A percentile compares a stretch with the other conserved stretches of the same genome.
These are phyloP conservation scores for Stenodema calcarata DNA, from an alignment of 2,888 invertebrate species.

Conservation along the genomic window DNA sequence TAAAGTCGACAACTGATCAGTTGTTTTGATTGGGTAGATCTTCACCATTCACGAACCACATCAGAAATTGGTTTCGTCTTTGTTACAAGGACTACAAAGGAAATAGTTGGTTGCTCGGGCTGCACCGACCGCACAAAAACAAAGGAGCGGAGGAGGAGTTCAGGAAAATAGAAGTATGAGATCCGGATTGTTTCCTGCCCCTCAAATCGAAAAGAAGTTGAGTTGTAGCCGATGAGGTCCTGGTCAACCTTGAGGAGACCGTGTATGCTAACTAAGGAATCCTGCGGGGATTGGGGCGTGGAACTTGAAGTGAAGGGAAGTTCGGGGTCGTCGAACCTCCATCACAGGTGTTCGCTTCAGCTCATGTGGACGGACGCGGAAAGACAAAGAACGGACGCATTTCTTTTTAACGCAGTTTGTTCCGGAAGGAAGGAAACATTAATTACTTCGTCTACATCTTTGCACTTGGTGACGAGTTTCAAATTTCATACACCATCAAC, in stretches of 20 bases:
- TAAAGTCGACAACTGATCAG: too few species aligned
- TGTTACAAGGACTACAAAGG: background rate
- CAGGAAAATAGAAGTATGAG: background rate
- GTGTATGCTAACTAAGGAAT: slow-evolving; percentile 29
- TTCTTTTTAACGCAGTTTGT: background rate
- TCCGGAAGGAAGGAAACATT: background rate
- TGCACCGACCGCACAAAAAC: background rate
- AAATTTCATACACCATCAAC: background rate
- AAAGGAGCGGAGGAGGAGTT: background rate
- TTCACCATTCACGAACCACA: background rate
- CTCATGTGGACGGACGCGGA: background rate
- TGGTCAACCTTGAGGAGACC: slow-evolving; percentile 36
- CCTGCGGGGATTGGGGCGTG: slow-evolving; percentile 20
- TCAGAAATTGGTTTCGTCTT: background rate
- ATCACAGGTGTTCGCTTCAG: slow-evolving; percentile 7
- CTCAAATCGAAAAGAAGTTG: background rate
- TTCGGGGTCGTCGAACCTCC: slow-evolving; percentile 23
- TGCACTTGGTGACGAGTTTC: background rate
- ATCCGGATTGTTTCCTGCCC: background rate
- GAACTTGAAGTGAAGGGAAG: slow-evolving; percentile 19
- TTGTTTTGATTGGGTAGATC: background rate
- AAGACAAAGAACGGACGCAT: slow-evolving; percentile 1
- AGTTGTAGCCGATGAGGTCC: background rate
- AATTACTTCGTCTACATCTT: background rate
- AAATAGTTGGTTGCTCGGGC: background rate